Evolutionary conservation across 2,888 invertebrate genomes (phyloP).

Genomic region (Conomelus anceps): DNA sequence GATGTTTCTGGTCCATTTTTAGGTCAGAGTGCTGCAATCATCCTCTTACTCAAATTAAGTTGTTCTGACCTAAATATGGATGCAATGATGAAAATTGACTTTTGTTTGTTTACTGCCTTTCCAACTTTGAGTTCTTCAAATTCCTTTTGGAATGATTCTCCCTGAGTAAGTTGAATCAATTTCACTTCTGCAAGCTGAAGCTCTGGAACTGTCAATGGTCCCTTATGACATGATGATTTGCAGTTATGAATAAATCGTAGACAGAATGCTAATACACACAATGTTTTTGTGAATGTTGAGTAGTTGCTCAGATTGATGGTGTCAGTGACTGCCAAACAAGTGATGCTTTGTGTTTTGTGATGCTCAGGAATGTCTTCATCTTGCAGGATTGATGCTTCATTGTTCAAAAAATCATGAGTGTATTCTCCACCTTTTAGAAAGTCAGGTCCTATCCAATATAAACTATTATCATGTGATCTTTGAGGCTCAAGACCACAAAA

Average conservation of each 20-base stretch:
- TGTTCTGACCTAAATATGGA: not conserved
- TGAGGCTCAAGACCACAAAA: slow-evolving; percentile 13
- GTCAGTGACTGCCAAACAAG: not conserved
- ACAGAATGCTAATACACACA: not conserved
- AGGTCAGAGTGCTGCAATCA: not conserved
- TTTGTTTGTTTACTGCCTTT: not conserved
- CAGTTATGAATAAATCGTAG: not conserved
- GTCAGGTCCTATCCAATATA: slow-evolving; percentile 11
- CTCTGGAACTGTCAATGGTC: not conserved
- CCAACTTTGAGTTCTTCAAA: not conserved
- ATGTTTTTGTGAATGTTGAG: not conserved
- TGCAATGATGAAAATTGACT: not conserved
- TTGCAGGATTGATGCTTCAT: not conserved
- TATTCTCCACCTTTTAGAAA: not conserved
- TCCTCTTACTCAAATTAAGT: not conserved
- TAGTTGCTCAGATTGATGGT: not conserved
- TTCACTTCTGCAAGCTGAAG: not conserved
- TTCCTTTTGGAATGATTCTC: not conserved
- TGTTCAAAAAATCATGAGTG: not conserved
- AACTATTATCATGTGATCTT: not conserved
- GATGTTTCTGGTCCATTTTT: not conserved
- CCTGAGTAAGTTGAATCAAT: not conserved
- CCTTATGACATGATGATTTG: not conserved
- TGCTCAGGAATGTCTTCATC: not conserved
- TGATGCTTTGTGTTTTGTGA: not conserved